These are phyloP conservation scores for Nilaparvata lugens DNA, from an alignment of 1,140 invertebrate species.

Conservation along the genomic window DNA sequence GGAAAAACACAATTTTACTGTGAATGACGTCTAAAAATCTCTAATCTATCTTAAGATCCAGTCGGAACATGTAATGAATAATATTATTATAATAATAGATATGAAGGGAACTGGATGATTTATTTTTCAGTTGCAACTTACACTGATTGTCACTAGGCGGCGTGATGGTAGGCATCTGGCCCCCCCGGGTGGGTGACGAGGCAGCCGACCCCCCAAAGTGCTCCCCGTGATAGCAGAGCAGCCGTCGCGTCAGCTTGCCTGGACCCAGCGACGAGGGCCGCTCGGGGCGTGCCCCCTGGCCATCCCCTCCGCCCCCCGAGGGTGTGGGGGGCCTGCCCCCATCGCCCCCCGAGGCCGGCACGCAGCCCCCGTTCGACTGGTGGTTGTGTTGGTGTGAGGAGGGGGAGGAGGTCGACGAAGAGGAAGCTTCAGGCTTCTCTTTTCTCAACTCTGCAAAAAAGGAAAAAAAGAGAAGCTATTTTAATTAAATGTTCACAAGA, in stretches of 20 bases:
- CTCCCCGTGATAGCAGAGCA: slow-evolving; percentile 62
- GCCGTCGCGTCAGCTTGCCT: slow-evolving; percentile 56
- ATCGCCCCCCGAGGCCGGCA: slow-evolving; percentile 36
- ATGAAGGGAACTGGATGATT: no score
- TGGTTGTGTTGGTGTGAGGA: no score
- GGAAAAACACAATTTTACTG: no score
- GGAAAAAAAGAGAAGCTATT: slow-evolving; percentile 27
- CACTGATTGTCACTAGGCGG: slow-evolving; percentile 10
- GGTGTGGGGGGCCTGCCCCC: slow-evolving; percentile 60
- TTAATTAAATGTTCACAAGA: no score
- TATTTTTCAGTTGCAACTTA: neutral
- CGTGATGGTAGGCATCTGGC: neutral
- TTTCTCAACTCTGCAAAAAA: slow-evolving; percentile 73
- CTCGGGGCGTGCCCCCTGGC: slow-evolving; percentile 44
- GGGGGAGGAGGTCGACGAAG: neutral
- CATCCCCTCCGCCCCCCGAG: slow-evolving; percentile 39
- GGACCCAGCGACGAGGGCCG: slow-evolving; percentile 59
- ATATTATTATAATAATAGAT: no score
- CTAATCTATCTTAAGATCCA: no score
- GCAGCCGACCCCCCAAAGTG: slow-evolving; percentile 59
- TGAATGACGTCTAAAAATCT: no score
- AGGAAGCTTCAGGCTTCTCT: slow-evolving; percentile 64
- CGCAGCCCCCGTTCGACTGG: slow-evolving; percentile 46
- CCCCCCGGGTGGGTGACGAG: slow-evolving; percentile 14
- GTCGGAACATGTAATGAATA: no score